These are phyloP conservation scores for Zaprionus davidi DNA, from an alignment of 1,140 invertebrate species.

Conservation along the genomic window DNA sequence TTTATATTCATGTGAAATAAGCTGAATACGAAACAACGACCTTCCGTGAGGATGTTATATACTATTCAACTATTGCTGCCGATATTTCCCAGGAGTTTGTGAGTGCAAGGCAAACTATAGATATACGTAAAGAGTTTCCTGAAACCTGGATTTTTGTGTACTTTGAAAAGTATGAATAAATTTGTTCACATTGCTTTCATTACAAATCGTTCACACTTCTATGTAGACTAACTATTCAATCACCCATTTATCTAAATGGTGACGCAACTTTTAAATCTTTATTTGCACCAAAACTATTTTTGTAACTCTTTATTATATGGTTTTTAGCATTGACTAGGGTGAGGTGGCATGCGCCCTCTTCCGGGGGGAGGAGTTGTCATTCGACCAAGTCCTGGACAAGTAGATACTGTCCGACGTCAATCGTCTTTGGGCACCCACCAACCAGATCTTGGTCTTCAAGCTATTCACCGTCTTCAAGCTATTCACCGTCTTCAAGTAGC, in stretches of 20 bases:
- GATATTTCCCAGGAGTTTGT: not conserved
- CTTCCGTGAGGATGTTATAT: not conserved
- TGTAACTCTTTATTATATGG: not conserved
- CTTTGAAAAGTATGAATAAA: not conserved
- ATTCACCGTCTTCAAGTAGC: not conserved
- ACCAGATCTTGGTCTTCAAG: not conserved
- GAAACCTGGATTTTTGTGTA: not conserved
- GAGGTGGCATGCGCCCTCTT: fast-evolving
- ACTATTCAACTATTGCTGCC: not conserved
- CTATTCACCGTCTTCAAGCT: not conserved
- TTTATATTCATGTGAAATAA: not conserved
- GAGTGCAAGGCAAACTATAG: not conserved
- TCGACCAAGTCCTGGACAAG: not conserved
- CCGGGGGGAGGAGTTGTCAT: not conserved
- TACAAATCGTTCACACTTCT: not conserved
- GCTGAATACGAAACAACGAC: not conserved
- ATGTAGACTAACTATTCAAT: not conserved
- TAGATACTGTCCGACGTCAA: not conserved
- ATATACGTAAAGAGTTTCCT: constrained; percentile 7
- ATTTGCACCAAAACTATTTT: not conserved
- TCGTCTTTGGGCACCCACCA: not conserved
- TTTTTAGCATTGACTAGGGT: not conserved
- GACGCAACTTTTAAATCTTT: not conserved
- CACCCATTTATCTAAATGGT: not conserved
- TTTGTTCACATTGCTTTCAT: not conserved